Evolutionary conservation across 2,888 invertebrate genomes (phyloP).

Genomic region (Alloscopus bannaensis): DNA sequence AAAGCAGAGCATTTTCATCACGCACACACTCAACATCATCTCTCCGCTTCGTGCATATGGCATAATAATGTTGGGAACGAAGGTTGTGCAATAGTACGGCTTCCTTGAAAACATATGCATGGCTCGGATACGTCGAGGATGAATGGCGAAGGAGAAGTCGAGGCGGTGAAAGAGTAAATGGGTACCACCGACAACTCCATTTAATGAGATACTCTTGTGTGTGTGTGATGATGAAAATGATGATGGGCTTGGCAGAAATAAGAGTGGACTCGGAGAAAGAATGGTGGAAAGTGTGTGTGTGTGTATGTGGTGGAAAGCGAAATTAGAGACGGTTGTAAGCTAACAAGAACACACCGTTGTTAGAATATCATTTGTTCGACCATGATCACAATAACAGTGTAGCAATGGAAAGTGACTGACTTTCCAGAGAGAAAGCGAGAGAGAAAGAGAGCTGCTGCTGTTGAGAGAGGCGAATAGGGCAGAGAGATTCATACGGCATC

Average conservation of each 20-base stretch:
- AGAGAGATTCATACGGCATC: no score
- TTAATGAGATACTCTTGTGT: conserved; percentile 60
- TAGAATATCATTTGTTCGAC: conserved; percentile 50
- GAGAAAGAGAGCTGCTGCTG: conserved; percentile 7
- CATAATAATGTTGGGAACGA: no score
- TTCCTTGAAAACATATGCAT: no score
- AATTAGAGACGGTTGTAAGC: conserved; percentile 55
- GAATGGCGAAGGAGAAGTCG: neutral
- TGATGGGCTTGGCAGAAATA: conserved; percentile 45
- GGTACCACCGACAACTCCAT: conserved; percentile 56
- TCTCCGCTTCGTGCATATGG: no score
- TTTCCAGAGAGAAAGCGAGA: conserved; percentile 16
- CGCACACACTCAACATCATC: no score
- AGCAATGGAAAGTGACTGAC: conserved; percentile 12
- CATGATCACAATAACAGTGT: conserved; percentile 55
- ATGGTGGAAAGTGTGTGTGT: conserved; percentile 23
- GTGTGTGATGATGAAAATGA: conserved; percentile 21
- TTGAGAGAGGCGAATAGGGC: neutral
- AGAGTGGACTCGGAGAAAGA: conserved; percentile 21
- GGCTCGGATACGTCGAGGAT: no score
- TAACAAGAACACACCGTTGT: conserved; percentile 51
- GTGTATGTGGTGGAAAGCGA: conserved; percentile 28
- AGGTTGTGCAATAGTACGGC: no score
- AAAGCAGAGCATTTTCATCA: no score
- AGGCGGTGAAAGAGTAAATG: conserved; percentile 35